phyloP scores from a whole-genome alignment of 2,113 vertebrate genomes.

The Tenebrosternarchus preto region DNA sequence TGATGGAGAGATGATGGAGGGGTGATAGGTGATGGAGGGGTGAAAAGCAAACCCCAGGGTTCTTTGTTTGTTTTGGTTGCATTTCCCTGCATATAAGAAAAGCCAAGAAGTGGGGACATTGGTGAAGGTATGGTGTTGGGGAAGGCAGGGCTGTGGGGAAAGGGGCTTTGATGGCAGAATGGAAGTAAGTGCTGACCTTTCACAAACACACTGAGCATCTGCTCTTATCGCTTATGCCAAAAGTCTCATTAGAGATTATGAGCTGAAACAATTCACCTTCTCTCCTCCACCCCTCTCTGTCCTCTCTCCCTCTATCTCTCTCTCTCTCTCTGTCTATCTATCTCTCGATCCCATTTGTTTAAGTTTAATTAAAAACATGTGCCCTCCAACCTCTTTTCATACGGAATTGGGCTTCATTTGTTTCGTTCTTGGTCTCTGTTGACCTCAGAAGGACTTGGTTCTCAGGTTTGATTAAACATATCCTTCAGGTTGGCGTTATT shows the following conservation, averaged over 20 bases:
- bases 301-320: background rate
- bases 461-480: constrained; percentile 47
- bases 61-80: too few species aligned
- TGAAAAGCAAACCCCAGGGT: too few species aligned
- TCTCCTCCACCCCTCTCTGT: background rate
- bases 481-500: constrained; percentile 29
- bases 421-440: constrained; percentile 23
- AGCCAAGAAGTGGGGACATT: too few species aligned
- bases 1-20: too few species aligned
- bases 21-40: too few species aligned
- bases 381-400: constrained; percentile 38
- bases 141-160: constrained; percentile 17
- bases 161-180: constrained; percentile 26
- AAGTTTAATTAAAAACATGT: constrained; percentile 50
- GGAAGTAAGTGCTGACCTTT: constrained; percentile 56
- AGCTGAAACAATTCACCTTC: constrained; percentile 44
- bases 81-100: too few species aligned
- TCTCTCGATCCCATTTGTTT: constrained; percentile 31
- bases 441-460: constrained; percentile 24
- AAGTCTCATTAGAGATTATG: constrained; percentile 56
- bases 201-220: constrained; percentile 42
- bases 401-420: constrained; percentile 22
- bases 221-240: constrained; percentile 42
- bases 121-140: too few species aligned
- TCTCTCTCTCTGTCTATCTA: background rate